These are phyloP conservation scores for Megalops atlanticus DNA, from an alignment of 2,113 vertebrate genomes.

Conservation along the genomic window DNA sequence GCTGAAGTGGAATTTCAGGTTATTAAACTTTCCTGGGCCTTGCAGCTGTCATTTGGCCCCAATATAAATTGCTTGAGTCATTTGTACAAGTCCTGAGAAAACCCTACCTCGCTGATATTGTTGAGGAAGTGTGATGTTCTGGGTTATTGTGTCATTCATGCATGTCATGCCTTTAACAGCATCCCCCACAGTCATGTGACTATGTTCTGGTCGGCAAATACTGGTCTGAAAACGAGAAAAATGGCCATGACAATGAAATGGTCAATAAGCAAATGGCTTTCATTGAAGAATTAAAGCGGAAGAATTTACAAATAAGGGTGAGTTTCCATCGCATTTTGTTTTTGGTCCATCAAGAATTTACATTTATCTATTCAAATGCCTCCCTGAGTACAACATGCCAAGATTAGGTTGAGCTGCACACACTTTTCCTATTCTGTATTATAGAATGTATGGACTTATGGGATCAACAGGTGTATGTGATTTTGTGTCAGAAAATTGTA, in stretches of 20 bases:
- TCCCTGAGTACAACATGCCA: not conserved
- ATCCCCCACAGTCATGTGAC: constrained; percentile 65
- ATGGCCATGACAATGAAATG: no score
- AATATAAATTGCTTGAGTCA: not conserved
- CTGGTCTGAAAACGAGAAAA: not conserved
- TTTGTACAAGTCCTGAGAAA: not conserved
- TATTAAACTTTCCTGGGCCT: not conserved
- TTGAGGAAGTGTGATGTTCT: not conserved
- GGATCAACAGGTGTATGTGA: no score
- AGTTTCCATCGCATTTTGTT: constrained; percentile 41
- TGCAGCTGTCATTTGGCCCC: not conserved
- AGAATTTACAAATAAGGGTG: constrained; percentile 76
- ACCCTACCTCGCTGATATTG: not conserved
- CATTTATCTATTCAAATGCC: no score
- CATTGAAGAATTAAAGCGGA: constrained; percentile 65
- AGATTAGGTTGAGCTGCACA: not conserved
- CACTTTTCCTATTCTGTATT: not conserved
- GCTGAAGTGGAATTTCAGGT: not conserved
- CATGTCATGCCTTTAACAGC: not conserved
- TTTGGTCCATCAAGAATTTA: not conserved
- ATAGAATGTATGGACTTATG: no score
- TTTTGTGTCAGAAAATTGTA: constrained; percentile 60
- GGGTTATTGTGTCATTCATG: not conserved
- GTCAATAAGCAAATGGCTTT: constrained; percentile 70
- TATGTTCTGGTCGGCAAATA: constrained; percentile 77